phyloP scores from a whole-genome alignment of 2,888 invertebrate genomes.

The Cremastinae sp. region DNA sequence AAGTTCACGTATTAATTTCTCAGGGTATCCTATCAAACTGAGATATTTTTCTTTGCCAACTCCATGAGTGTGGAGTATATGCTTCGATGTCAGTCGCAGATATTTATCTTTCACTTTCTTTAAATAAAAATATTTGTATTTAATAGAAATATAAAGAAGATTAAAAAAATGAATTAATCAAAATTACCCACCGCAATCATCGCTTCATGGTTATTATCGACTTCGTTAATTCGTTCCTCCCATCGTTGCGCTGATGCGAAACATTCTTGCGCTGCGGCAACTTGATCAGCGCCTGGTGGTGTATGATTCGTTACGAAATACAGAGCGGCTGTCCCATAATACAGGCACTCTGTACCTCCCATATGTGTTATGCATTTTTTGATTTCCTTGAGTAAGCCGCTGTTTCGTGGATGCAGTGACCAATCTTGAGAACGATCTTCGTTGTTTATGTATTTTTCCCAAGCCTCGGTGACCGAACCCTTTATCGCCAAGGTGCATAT shows the following conservation, averaged over 20 bases:
- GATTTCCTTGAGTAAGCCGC: constrained; percentile 69
- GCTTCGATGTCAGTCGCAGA: constrained; percentile 79
- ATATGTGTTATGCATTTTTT: constrained; percentile 72
- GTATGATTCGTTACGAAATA: constrained; percentile 78
- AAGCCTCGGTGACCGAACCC: constrained; percentile 76
- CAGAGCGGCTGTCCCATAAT: constrained; percentile 74
- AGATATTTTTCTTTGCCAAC: constrained; percentile 80
- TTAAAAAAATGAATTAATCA: background rate
- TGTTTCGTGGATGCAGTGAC: constrained; percentile 68
- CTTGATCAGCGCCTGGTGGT: constrained; percentile 81
- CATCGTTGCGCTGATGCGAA: constrained; percentile 79
- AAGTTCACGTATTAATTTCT: constrained; percentile 79
- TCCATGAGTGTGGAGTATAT: constrained; percentile 80
- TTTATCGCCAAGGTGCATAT: constrained; percentile 81
- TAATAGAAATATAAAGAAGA: background rate
- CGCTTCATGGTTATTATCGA: constrained; percentile 56
- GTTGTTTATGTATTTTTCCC: constrained; percentile 60
- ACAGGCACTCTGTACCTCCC: constrained; percentile 66
- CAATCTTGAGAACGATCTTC: constrained; percentile 60
- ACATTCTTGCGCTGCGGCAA: constrained; percentile 80
- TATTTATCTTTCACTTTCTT: constrained; percentile 81
- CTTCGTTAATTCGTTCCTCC: constrained; percentile 67
- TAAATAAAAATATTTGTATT: constrained; percentile 13
- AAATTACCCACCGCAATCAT: constrained; percentile 45
- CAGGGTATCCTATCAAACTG: constrained; percentile 77